Evolutionary conservation across 2,797 vertebrate species (phyloP).

Genomic region (Sebastes itinus): DNA sequence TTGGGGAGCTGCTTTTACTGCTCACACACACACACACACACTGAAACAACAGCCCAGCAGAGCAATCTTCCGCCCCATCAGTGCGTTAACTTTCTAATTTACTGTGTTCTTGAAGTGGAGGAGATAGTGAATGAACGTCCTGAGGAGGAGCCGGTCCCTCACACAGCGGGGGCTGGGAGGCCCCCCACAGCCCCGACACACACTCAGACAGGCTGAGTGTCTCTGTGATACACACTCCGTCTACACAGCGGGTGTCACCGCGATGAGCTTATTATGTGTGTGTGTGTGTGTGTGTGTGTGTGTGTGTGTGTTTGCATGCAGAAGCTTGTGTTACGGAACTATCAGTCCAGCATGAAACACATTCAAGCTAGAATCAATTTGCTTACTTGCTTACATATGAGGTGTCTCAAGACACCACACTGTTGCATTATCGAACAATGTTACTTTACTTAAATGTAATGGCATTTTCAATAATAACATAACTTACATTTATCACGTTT

Average conservation of each 20-base stretch:
- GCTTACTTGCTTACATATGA: no score
- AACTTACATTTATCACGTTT: no score
- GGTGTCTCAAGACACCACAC: no score
- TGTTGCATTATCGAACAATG: no score
- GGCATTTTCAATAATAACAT: no score
- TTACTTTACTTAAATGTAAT: no score
- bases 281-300: neutral
- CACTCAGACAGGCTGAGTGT: conserved; percentile 21
- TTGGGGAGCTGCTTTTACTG: conserved; percentile 52
- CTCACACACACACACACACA: conserved; percentile 23
- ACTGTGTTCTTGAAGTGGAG: conserved; percentile 46
- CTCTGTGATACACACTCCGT: neutral
- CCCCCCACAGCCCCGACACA: conserved; percentile 42
- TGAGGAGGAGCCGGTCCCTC: conserved; percentile 16
- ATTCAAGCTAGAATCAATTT: neutral
- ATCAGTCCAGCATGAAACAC: neutral
- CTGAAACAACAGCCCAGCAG: conserved; percentile 31
- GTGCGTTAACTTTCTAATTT: conserved; percentile 67
- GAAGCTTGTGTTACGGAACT: neutral
- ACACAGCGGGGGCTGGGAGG: conserved; percentile 36
- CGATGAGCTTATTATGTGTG: neutral
- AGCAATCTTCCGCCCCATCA: conserved; percentile 69
- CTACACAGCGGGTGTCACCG: neutral
- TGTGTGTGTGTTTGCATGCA: neutral
- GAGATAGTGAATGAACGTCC: conserved; percentile 35